phyloP scores from a whole-genome alignment of 2,797 vertebrate genomes.

The Poeciliopsis paucimaculata region DNA sequence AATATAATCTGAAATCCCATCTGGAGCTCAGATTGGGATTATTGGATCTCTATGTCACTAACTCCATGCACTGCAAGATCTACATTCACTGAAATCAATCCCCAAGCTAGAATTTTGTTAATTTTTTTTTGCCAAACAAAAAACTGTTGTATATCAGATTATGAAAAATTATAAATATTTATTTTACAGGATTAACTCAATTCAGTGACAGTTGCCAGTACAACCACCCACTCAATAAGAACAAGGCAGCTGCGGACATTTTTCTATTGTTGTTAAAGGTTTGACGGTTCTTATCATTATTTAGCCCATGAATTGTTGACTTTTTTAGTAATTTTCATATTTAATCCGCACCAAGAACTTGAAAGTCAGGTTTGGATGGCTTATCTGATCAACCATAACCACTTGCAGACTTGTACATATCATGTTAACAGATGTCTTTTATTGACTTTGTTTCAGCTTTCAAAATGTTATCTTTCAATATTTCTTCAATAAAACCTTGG shows the following conservation, averaged over 20 bases:
- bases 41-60: background rate
- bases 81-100: background rate
- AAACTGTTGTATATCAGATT: background rate
- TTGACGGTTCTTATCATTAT: background rate
- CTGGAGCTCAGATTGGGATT: constrained; percentile 4
- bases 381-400: background rate
- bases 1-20: background rate
- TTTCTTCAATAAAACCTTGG: background rate
- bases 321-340: background rate
- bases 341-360: background rate
- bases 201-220: background rate
- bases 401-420: background rate
- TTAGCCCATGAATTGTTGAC: background rate
- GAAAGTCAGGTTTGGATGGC: background rate
- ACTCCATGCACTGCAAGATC: background rate
- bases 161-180: background rate
- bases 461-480: background rate
- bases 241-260: background rate
- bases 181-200: background rate
- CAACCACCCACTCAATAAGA: background rate
- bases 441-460: background rate
- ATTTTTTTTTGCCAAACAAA: background rate
- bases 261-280: background rate
- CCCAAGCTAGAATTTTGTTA: background rate
- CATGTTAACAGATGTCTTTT: background rate